These are phyloP conservation scores for Lasioglossum morio DNA, from an alignment of 2,888 invertebrate species.

Conservation along the genomic window DNA sequence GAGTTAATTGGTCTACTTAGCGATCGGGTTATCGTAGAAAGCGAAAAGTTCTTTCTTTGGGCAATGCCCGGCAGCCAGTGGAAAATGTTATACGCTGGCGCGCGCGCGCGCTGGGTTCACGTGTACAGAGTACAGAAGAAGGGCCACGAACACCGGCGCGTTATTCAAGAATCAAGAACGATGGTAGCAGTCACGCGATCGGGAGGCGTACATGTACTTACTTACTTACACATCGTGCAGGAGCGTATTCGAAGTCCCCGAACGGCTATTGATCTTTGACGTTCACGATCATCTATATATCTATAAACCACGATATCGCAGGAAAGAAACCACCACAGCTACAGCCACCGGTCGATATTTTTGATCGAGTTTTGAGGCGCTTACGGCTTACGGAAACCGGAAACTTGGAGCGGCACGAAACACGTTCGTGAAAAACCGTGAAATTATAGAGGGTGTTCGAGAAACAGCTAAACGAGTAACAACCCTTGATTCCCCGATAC, in stretches of 20 bases:
- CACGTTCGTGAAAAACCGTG: conserved; percentile 9
- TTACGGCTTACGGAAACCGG: background rate
- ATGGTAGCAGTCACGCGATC: conserved; percentile 61
- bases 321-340: too few relatives aligned
- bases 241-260: conserved; percentile 12
- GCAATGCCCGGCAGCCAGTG: conserved; percentile 12
- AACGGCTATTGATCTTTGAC: background rate
- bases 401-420: background rate
- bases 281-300: background rate
- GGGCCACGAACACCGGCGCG: conserved; percentile 10
- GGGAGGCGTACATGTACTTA: conserved; percentile 29
- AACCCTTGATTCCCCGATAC: background rate
- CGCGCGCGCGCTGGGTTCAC: background rate
- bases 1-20: background rate
- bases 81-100: conserved; percentile 23
- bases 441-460: conserved; percentile 4
- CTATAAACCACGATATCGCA: background rate
- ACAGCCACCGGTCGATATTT: background rate
- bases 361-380: background rate
- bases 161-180: conserved; percentile 62
- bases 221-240: conserved; percentile 33
- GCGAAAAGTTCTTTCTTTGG: conserved; percentile 19
- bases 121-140: background rate
- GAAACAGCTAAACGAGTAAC: background rate
- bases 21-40: conserved; percentile 1